These are phyloP conservation scores for Cyprinus carpio DNA, from an alignment of 2,113 vertebrate species.

Conservation along the genomic window DNA sequence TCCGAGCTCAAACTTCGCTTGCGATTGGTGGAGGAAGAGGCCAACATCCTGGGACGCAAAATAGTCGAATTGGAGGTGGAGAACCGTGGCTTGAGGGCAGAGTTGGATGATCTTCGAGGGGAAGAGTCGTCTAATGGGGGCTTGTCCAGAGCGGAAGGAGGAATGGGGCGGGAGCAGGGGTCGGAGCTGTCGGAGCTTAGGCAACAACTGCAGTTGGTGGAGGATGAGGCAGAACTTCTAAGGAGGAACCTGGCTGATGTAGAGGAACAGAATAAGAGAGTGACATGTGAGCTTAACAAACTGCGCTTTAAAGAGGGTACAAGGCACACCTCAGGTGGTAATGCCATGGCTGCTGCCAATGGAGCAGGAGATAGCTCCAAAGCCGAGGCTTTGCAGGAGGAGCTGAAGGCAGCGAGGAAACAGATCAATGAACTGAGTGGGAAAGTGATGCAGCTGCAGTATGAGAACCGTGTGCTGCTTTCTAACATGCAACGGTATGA, in stretches of 20 bases:
- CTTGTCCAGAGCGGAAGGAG: conserved; percentile 70
- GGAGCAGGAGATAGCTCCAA: conserved; percentile 77
- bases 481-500: conserved; percentile 97
- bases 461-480: conserved; percentile 94
- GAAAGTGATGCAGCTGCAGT: conserved; percentile 98
- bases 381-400: conserved; percentile 89
- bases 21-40: conserved; percentile 94
- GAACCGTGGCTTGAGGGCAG: conserved; percentile 91
- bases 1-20: conserved; percentile 93
- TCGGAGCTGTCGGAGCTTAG: conserved; percentile 90
- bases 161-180: conserved; percentile 81
- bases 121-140: conserved; percentile 78
- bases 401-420: conserved; percentile 90
- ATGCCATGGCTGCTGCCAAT: conserved; percentile 70
- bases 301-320: conserved; percentile 88
- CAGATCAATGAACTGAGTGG: conserved; percentile 97
- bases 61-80: conserved; percentile 96
- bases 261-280: conserved; percentile 92
- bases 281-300: conserved; percentile 90
- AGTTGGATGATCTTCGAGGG: conserved; percentile 90
- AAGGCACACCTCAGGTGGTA: conserved; percentile 76
- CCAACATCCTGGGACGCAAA: conserved; percentile 95
- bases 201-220: conserved; percentile 94
- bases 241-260: conserved; percentile 89
- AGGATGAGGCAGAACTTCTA: conserved; percentile 94